Conservation (phyloP, 1,140 invertebrate species). For the Thaumetopoea pityocampa region DNA sequence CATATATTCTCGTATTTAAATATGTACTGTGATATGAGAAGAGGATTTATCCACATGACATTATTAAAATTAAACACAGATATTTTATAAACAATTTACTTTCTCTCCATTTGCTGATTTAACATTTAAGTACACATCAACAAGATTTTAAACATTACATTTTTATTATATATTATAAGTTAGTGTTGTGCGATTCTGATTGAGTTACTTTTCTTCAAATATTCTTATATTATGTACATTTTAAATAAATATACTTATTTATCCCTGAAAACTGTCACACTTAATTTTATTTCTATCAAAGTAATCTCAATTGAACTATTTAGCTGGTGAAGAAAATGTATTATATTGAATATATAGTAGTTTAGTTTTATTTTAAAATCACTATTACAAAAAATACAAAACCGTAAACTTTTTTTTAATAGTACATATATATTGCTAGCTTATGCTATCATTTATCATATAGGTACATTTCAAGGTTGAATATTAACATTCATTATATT, state of each 20-base stretch:
- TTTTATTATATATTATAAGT: conserved; percentile 30
- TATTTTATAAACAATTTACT: conserved; percentile 36
- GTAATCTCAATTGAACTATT: no score
- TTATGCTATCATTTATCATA: no score
- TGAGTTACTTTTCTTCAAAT: conserved; percentile 34
- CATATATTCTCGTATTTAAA: no score
- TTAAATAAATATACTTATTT: conserved; percentile 16
- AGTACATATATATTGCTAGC: conserved; percentile 7
- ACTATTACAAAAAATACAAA: conserved; percentile 52
- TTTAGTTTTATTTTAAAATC: conserved; percentile 11
- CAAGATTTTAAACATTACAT: conserved; percentile 31
- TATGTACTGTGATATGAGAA: no score
- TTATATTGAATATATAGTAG: conserved; percentile 4
- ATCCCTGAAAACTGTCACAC: conserved; percentile 3
- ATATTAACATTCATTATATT: no score
- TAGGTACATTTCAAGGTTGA: no score
- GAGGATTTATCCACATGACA: no score
- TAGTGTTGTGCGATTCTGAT: conserved; percentile 48
- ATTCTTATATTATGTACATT: conserved; percentile 41
- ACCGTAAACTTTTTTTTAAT: conserved; percentile 10
- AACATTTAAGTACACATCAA: conserved; percentile 42
- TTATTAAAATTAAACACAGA: conserved; percentile 14
- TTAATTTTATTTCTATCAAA: conserved; percentile 1
- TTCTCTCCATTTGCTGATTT: conserved; percentile 28
- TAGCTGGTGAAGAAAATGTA: no score